Evolutionary conservation across 1,140 invertebrate genomes (phyloP).

Genomic region (Pachyrhynchus sulphureomaculatus): DNA sequence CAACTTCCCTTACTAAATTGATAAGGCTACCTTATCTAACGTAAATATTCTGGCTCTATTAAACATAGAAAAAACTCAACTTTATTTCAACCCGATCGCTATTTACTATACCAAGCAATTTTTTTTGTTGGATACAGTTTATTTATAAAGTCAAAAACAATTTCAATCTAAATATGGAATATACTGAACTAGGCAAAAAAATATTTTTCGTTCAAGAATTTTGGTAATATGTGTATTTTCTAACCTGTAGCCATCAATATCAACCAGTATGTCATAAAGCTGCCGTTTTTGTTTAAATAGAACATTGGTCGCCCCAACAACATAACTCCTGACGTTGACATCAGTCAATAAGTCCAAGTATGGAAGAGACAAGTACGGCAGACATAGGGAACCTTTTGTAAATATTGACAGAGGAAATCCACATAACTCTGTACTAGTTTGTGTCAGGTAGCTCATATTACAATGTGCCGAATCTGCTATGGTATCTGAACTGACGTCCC

Average conservation of each 20-base stretch:
- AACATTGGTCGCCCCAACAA: slow-evolving; percentile 96
- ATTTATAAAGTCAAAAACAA: no score
- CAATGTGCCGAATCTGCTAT: slow-evolving; percentile 58
- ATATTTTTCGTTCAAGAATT: no score
- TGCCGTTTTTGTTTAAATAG: slow-evolving; percentile 95
- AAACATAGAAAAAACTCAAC: no score
- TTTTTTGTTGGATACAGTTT: no score
- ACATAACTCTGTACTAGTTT: slow-evolving; percentile 71
- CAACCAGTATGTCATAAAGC: slow-evolving; percentile 89
- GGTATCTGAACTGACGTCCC: slow-evolving; percentile 63
- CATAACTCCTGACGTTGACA: slow-evolving; percentile 84
- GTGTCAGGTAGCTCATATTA: slow-evolving; percentile 57
- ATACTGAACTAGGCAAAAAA: no score
- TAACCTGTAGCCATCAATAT: slow-evolving; percentile 73
- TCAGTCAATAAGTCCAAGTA: slow-evolving; percentile 92
- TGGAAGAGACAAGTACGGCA: slow-evolving; percentile 94
- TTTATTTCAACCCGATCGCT: no score
- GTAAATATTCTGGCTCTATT: no score
- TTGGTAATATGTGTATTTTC: no score
- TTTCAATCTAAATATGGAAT: no score
- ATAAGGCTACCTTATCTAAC: no score
- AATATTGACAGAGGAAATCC: slow-evolving; percentile 89
- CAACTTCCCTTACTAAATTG: no score
- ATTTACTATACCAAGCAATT: no score
- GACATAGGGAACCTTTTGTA: slow-evolving; percentile 89